Percentiles rank a stretch among this genome's conserved stretches.
Evolutionary conservation across 2,797 vertebrate genomes (phyloP).

Genomic region (Enoplosus armatus): DNA sequence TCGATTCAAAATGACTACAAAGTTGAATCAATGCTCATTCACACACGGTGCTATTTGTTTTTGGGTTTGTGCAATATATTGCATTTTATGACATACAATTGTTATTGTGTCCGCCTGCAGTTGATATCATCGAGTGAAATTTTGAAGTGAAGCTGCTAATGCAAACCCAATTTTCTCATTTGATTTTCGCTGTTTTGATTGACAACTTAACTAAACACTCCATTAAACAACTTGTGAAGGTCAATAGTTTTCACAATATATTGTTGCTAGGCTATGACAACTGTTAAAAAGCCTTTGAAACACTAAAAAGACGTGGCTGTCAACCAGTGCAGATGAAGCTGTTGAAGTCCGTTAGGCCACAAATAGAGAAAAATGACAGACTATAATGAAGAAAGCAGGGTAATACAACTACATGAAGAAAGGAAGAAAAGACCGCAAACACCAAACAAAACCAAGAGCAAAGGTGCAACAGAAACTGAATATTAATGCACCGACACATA

Average conservation of each 20-base stretch:
- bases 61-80: background rate
- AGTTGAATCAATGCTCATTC: background rate
- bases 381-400: background rate
- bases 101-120: background rate
- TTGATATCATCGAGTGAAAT: background rate
- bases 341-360: constrained; percentile 2
- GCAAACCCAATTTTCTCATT: background rate
- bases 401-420: background rate
- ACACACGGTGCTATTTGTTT: fast-evolving
- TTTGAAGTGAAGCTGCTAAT: background rate
- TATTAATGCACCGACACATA: background rate
- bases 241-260: background rate
- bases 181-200: background rate
- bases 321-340: background rate
- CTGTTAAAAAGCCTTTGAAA: background rate
- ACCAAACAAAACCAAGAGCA: background rate
- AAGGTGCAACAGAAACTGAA: background rate
- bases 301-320: background rate
- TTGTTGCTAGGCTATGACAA: background rate
- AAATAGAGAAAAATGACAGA: background rate
- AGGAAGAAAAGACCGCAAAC: background rate
- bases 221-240: background rate
- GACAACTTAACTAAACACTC: background rate
- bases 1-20: background rate
- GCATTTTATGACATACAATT: background rate